Evolutionary conservation across 2,888 invertebrate genomes (phyloP).

Genomic region (Polydesmus complanatus): DNA sequence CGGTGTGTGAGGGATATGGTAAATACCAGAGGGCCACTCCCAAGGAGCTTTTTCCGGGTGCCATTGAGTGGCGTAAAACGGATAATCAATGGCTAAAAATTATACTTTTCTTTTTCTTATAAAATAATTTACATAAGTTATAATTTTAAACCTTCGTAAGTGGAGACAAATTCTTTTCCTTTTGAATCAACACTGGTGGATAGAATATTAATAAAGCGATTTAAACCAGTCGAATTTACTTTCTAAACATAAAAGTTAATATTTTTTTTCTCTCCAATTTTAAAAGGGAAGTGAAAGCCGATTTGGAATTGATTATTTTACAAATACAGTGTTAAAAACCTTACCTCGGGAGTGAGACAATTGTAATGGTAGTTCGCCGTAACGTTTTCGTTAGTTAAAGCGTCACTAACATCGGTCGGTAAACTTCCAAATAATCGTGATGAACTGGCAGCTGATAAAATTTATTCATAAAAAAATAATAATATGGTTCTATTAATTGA

Average conservation of each 20-base stretch:
- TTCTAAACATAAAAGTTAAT: background rate
- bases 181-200: conserved; percentile 53
- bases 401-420: conserved; percentile 43
- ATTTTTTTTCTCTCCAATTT: background rate
- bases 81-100: conserved; percentile 43
- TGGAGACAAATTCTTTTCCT: conserved; percentile 56
- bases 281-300: background rate
- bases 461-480: background rate
- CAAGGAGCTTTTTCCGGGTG: conserved; percentile 80
- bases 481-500: background rate
- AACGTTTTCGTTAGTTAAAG: conserved; percentile 45
- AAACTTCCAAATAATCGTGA: conserved; percentile 53
- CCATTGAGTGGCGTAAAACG: conserved; percentile 75
- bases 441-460: conserved; percentile 39
- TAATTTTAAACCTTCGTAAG: conserved; percentile 43
- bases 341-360: conserved; percentile 45
- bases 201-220: conserved; percentile 42
- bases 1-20: conserved; percentile 47
- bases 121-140: background rate
- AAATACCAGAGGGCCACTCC: conserved; percentile 50
- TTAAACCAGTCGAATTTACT: background rate
- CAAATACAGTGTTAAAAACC: too few species aligned
- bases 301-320: too few species aligned
- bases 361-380: conserved; percentile 61
- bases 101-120: background rate